Percentiles rank a stretch among this genome's conserved stretches.
Evolutionary conservation across 2,113 vertebrate genomes (phyloP).

Genomic region (Sander vitreus): DNA sequence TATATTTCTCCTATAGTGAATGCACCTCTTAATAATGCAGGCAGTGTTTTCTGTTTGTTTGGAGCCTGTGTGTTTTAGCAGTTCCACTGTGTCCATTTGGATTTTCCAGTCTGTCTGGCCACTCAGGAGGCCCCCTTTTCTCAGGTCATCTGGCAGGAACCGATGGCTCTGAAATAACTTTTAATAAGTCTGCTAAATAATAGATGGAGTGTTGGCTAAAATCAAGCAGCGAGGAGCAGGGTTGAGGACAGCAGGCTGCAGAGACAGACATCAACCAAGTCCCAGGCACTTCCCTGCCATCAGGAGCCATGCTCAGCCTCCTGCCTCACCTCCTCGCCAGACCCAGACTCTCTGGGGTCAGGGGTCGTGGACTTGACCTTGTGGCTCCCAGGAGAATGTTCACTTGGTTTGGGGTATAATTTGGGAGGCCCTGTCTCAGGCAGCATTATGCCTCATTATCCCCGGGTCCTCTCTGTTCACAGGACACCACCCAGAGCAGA

Average conservation of each 20-base stretch:
- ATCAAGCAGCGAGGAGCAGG: slow-evolving; percentile 75
- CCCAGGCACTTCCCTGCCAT: slow-evolving; percentile 56
- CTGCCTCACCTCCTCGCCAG: slow-evolving; percentile 75
- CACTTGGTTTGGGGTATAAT: slow-evolving; percentile 80
- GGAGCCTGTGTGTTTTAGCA: slow-evolving; percentile 79
- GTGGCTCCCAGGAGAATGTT: slow-evolving; percentile 81
- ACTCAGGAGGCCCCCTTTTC: slow-evolving; percentile 79
- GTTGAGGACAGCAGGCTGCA: slow-evolving; percentile 71
- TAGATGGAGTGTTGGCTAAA: slow-evolving; percentile 84
- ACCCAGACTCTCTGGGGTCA: slow-evolving; percentile 81
- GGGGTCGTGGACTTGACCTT: slow-evolving; percentile 87
- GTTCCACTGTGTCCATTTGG: slow-evolving; percentile 82
- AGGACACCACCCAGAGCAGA: slow-evolving; percentile 46
- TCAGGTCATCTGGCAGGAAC: slow-evolving; percentile 85
- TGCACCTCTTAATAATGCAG: slow-evolving; percentile 83
- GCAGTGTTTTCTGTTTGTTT: slow-evolving; percentile 83
- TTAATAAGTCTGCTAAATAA: slow-evolving; percentile 89
- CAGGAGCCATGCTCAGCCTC: slow-evolving; percentile 60
- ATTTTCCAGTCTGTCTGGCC: slow-evolving; percentile 80
- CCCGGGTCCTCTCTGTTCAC: slow-evolving; percentile 58
- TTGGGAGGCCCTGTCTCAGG: slow-evolving; percentile 74
- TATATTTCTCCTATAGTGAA: slow-evolving; percentile 79
- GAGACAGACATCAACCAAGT: slow-evolving; percentile 75
- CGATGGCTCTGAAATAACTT: slow-evolving; percentile 87
- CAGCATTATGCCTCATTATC: slow-evolving; percentile 81